A percentile compares a stretch with the other conserved stretches of the same genome.
Evolutionary conservation across 2,888 invertebrate genomes (phyloP).

Genomic region (Cataglyphis cursor): DNA sequence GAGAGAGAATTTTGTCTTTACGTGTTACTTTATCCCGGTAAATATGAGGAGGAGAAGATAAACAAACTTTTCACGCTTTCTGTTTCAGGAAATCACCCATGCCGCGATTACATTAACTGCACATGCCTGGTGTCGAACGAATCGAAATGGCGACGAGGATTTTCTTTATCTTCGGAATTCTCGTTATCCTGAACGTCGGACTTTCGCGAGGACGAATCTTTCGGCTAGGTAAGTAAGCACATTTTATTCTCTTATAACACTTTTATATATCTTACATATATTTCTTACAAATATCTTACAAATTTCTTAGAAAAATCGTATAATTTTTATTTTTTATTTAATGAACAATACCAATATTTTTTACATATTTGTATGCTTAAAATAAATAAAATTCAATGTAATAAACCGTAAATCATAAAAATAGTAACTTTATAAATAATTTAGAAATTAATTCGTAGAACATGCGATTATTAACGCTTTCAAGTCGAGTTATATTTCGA

Average conservation of each 20-base stretch:
- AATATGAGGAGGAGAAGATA: constrained; percentile 24
- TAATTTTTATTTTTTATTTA: not conserved
- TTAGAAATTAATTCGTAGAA: constrained; percentile 5
- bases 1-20: not conserved
- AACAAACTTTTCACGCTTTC: constrained; percentile 53
- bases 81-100: constrained; percentile 79
- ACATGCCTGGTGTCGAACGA: constrained; percentile 70
- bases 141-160: constrained; percentile 80
- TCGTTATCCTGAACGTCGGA: constrained; percentile 76
- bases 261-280: not conserved
- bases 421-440: not conserved
- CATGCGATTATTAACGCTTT: constrained; percentile 9
- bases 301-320: not conserved
- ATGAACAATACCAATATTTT: not conserved
- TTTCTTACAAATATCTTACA: not conserved
- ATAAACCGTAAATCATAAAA: not conserved
- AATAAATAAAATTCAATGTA: not conserved
- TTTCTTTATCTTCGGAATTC: constrained; percentile 77
- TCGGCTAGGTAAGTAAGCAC: constrained; percentile 78
- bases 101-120: constrained; percentile 73
- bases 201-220: constrained; percentile 73
- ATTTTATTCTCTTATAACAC: not conserved
- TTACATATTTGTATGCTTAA: not conserved
- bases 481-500: constrained; percentile 36
- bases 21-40: constrained; percentile 15